Evolutionary conservation across 2,888 invertebrate genomes (phyloP).

Genomic region (Carpatolechia fugitivella): DNA sequence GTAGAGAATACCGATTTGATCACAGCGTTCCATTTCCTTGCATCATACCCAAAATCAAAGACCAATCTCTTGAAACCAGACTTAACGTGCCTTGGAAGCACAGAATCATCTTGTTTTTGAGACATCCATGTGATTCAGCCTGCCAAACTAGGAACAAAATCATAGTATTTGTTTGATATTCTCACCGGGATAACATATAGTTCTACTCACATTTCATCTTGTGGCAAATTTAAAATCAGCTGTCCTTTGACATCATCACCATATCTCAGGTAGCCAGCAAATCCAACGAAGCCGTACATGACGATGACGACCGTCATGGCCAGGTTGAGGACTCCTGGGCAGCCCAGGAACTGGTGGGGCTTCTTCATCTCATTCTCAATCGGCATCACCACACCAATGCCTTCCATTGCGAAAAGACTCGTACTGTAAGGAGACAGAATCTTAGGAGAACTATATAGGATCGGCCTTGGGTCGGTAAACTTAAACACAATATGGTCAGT

Average conservation of each 20-base stretch:
- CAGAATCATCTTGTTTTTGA: too few species aligned
- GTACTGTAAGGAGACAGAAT: slow-evolving; percentile 80
- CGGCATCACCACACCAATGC: slow-evolving; percentile 95
- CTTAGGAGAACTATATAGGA: too few species aligned
- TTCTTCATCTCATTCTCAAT: slow-evolving; percentile 95
- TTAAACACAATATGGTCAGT: too few species aligned
- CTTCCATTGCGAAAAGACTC: slow-evolving; percentile 98
- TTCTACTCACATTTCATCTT: slow-evolving; percentile 81
- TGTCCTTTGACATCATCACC: slow-evolving; percentile 86
- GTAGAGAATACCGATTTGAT: too few species aligned
- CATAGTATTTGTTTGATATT: background rate
- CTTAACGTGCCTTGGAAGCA: too few species aligned
- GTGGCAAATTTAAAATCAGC: slow-evolving; percentile 90
- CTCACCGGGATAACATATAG: background rate
- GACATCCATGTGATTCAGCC: too few species aligned
- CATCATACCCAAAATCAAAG: too few species aligned
- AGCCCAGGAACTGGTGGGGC: slow-evolving; percentile 88
- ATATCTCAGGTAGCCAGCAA: slow-evolving; percentile 93
- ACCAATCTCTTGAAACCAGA: too few species aligned
- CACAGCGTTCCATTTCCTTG: too few species aligned
- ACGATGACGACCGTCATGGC: slow-evolving; percentile 90
- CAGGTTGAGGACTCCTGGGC: slow-evolving; percentile 91
- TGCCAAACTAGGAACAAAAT: too few species aligned
- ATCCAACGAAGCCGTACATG: slow-evolving; percentile 90
- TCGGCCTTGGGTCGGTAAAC: too few species aligned